phyloP scores from a whole-genome alignment of 2,888 invertebrate genomes.

The Drosophila parthenogenetica region DNA sequence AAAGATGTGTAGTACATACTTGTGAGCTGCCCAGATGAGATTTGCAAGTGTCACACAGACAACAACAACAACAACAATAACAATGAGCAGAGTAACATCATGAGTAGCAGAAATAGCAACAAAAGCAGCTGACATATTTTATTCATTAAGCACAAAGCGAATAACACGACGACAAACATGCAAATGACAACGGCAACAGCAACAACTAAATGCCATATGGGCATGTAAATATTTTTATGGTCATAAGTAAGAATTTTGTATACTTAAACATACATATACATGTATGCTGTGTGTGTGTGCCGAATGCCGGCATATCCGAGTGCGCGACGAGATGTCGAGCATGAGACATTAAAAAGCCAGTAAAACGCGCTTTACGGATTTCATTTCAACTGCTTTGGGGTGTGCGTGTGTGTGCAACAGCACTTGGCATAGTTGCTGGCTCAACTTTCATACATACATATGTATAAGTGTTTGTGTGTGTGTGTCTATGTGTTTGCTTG shows the following conservation, averaged over 20 bases:
- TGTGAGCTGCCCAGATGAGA: conserved; percentile 63
- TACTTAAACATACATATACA: conserved; percentile 37
- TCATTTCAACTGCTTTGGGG: conserved; percentile 60
- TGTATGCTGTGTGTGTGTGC: conserved; percentile 19
- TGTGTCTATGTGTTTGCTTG: conserved; percentile 48
- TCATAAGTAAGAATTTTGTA: conserved; percentile 79
- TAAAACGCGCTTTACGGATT: conserved; percentile 81
- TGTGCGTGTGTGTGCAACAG: conserved; percentile 29
- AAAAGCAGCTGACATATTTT: conserved; percentile 79
- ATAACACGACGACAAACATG: conserved; percentile 68
- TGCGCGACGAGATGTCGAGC: conserved; percentile 53
- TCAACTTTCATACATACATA: conserved; percentile 41
- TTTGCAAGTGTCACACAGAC: conserved; percentile 69
- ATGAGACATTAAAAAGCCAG: conserved; percentile 78
- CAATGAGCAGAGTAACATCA: conserved; percentile 27
- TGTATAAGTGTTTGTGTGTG: conserved; percentile 17
- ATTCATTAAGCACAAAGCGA: conserved; percentile 76
- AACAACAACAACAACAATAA: conserved; percentile 25
- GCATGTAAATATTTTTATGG: conserved; percentile 81
- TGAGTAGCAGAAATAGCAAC: conserved; percentile 17
- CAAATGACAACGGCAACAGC: conserved; percentile 70
- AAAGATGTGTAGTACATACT: conserved; percentile 49
- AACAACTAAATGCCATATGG: conserved; percentile 58
- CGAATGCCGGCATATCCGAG: conserved; percentile 56
- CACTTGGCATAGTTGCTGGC: conserved; percentile 71